Base-by-base conservation (phyloP, 2,113 vertebrate species). In the Phoxinus phoxinus region DNA sequence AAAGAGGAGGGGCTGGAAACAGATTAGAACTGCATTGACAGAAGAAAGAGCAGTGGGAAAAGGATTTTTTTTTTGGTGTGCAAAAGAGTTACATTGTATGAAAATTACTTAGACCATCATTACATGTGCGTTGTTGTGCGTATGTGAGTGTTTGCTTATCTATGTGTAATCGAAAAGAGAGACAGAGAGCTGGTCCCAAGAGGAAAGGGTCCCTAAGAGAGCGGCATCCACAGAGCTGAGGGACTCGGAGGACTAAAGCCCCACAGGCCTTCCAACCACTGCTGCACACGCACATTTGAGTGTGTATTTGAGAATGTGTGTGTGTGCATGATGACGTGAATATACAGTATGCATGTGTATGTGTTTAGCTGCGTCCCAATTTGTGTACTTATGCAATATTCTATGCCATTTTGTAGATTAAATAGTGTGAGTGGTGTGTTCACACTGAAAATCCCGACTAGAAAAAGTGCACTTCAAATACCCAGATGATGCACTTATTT, bases 21-120 rank as follows among this genome's bases (percentile, higher is more conserved):
- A 93, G 92, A 95, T 93, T 93, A 94, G 91, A 94, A 94, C 90
- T 94, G 92, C 94, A 93, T 92, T 95, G 94, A 94, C 93, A 90
- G 93, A 93, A 93, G 93, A 90, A 89, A 92, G 92, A 92, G 92
- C 91, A 90, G 92, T 93, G 91, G 89, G 91, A 87, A 90, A 83
- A 77, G 59, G 90, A 63, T 83, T 69, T 71, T 58, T 74, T 23
- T 56, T 17, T 21, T 21, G 15, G 3, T 67, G 17, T 71, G 30
- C 32, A 79, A 78, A 59, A 79, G 3, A 78, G 21, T 37, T 76
- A 12, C 6, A 17, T 19, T 10, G 25, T 76, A 32, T 3, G 6
- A 77, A 77, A 77, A 77, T 56, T 4, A 51, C 63, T 48, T 48
- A 21, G 2, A 58, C n/a, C n/a, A n/a, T 63, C 25, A 35, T 81